Evolutionary conservation across 2,888 invertebrate genomes (phyloP).

Genomic region (Folsomia manolachei): DNA sequence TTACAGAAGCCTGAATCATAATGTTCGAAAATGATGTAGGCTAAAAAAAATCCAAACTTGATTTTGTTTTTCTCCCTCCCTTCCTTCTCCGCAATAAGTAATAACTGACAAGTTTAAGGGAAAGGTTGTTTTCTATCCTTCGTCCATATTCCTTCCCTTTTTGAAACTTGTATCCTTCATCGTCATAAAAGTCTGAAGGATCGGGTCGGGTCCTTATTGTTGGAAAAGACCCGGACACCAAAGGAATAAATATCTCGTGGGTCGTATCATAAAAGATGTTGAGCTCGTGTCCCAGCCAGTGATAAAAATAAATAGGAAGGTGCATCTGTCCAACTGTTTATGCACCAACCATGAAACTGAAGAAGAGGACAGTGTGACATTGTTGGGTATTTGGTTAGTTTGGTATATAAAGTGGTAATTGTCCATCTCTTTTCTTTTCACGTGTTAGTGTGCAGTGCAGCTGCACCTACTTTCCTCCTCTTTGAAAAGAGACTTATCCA

Average conservation of each 20-base stretch:
- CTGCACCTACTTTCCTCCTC: neutral
- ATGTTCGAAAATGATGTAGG: too few relatives aligned
- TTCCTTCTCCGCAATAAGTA: too few relatives aligned
- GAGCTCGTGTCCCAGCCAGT: neutral
- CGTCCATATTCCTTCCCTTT: neutral
- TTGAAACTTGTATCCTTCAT: neutral
- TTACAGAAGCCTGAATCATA: too few relatives aligned
- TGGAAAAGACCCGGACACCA: neutral
- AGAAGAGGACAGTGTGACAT: neutral
- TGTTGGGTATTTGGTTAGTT: neutral
- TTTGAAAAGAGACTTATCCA: neutral
- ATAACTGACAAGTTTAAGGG: too few relatives aligned
- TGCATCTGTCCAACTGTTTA: neutral
- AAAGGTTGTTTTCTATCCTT: too few relatives aligned
- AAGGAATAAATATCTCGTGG: neutral
- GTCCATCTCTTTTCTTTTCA: constrained; percentile 6
- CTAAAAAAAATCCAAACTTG: too few relatives aligned
- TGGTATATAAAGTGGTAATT: neutral
- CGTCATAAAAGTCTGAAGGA: neutral
- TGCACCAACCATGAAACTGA: neutral
- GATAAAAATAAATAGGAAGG: constrained; percentile 6
- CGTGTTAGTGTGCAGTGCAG: neutral
- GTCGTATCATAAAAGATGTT: neutral
- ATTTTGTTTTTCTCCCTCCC: too few relatives aligned
- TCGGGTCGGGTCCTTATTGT: neutral